Conservation (phyloP, 2,888 invertebrate species). For the Gasteruption jaculator region DNA sequence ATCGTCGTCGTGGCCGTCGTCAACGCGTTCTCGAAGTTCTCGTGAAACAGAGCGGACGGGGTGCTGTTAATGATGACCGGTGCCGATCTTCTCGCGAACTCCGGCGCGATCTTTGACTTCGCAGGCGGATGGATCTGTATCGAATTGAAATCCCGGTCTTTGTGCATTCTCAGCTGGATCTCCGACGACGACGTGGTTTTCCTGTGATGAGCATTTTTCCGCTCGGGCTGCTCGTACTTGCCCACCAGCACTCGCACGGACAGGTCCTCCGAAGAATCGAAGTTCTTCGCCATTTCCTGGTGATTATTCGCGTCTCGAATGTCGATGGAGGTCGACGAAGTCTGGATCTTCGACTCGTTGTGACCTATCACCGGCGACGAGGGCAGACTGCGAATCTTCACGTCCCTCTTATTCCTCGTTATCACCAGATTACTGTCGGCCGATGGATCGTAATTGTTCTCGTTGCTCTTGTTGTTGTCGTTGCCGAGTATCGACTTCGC, state of each 20-base stretch:
- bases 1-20: conserved; percentile 33
- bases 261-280: conserved; percentile 57
- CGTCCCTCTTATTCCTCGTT: conserved; percentile 41
- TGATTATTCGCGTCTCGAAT: conserved; percentile 35
- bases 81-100: conserved; percentile 42
- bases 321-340: conserved; percentile 33
- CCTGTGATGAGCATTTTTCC: too few relatives aligned
- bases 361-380: conserved; percentile 62
- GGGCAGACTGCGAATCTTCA: conserved; percentile 43
- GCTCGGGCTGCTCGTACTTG: conserved; percentile 61
- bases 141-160: conserved; percentile 34
- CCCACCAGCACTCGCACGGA: conserved; percentile 74
- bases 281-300: too few relatives aligned
- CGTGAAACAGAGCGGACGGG: conserved; percentile 23
- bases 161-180: conserved; percentile 36
- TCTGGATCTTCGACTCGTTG: conserved; percentile 48
- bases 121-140: conserved; percentile 44
- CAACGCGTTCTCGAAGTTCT: conserved; percentile 37
- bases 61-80: conserved; percentile 43
- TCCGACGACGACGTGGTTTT: conserved; percentile 39
- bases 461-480: too few relatives aligned
- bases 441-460: too few relatives aligned
- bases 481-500: conserved; percentile 72
- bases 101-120: conserved; percentile 42
- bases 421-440: too few relatives aligned